Evolutionary conservation across 2,797 vertebrate genomes (phyloP), one percentile per base, ranked within the genome.

Genomic region (Anguilla marmorata): DNA sequence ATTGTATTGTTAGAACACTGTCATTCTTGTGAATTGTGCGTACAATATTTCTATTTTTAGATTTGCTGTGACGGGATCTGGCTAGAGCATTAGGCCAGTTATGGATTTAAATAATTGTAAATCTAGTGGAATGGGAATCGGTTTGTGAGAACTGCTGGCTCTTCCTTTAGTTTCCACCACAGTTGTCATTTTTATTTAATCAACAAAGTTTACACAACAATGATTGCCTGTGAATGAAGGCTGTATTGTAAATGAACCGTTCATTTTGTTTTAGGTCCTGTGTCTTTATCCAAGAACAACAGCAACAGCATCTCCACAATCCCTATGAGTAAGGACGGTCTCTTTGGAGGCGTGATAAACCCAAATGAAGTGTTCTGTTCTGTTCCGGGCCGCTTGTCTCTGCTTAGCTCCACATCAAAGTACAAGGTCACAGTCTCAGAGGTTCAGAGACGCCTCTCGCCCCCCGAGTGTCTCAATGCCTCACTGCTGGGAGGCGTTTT

Each of bases 371-470:
- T 99, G 95, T 99, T 99, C 96, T 99, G 98, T 96, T 99, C 98
- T 90, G 98, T 99, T 95, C 98, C 98, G 95, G 98, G 98, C 95
- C 98, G 98, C 91, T 96, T 99, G 94, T 99, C 98, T 89, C 97
- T 99, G 89, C 98, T 99, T 95, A 99, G 98, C 96, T 99, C 98
- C 94, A 99, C 98, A 94, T 99, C 98, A 93, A 99, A 99, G 96
- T 99, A 99, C 97, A 99, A 99, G 97, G 98, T 99, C 96, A 99
- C 98, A 90, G 98, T 99, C 96, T 98, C 98, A 90, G 98, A 99
- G 97, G 98, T 99, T 92, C 98, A 99, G 96, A 96, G 98, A 95
- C 97, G 98, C 94, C 97, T 99, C 94, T 99, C 98, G 84, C 98
- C 98, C 91, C 98, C 98, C 85, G 98, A 99, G 96, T 99, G 98